Evolutionary conservation across 2,888 invertebrate species (phyloP), one percentile per base, ranked within the genome.

Genomic region (Pammene fasciana): DNA sequence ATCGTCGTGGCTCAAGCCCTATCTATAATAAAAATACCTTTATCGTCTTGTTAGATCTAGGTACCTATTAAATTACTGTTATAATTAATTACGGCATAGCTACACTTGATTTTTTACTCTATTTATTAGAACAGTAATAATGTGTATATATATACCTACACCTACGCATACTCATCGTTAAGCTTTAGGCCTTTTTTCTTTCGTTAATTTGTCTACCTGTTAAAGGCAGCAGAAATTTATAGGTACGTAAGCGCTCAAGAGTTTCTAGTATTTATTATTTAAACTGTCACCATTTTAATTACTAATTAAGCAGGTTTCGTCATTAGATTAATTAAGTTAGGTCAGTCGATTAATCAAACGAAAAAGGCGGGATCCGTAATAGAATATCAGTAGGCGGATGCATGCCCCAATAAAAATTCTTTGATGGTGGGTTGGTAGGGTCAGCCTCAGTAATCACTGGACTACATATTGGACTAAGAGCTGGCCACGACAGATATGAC

Each of bases 1-100:
- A 64, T 57, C 59, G 45, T 48, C 48, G 59, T 65, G 48, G 43
- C 59, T 57, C 8, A 48, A 54, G 38, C 59, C 50, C 68, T 64
- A 64, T 71, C 68, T 64, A 64, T 71, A 52, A 67, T 67, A 67
- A 71, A 67, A 59, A 55, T 55, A 70, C 46, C 41, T 46, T 60
- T 60, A 65, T 68, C 52, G 46, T 57, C 38, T 59, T 46, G 57
- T 59, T 65, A 64, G n/a, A 57, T 59, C 45, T 68, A n/a, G n/a
- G n/a, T n/a, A 50, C 16, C 56, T 43, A 52, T 57, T 57, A 36
- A 50, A 46, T 45, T 52, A 59, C 18, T 57, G 18, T 52, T 68
- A 52, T 68, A 43, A 36, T 68, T 57, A 55, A 18, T 26, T 43
- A 16, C 45, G 52, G 26, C 50, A 52, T 52, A 16, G 48, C 13